Percentiles rank a stretch among this genome's conserved stretches.
Conservation (phyloP, 2,888 invertebrate genomes). For the Euplagia quadripunctaria region DNA sequence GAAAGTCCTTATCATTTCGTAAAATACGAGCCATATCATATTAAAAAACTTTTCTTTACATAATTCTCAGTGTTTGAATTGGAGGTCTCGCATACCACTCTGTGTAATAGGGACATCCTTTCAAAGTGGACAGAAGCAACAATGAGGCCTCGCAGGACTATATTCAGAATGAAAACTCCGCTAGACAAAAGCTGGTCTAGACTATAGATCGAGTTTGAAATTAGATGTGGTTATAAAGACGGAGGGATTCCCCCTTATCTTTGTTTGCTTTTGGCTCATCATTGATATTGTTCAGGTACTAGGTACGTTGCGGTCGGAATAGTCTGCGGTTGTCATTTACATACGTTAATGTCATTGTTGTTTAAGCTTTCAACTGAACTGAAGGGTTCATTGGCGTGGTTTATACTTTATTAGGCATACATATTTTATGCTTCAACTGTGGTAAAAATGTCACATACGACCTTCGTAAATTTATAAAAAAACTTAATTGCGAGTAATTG, state of each 20-base stretch:
- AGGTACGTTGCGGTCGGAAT: neutral
- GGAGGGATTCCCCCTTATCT: conserved; percentile 25
- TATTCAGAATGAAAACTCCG: conserved; percentile 71
- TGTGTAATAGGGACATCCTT: conserved; percentile 53
- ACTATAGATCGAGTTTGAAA: conserved; percentile 64
- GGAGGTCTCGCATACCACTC: conserved; percentile 46
- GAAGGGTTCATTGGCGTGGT: neutral
- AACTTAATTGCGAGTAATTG: no score
- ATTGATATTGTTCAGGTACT: conserved; percentile 27
- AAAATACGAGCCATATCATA: conserved; percentile 11
- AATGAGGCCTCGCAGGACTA: conserved; percentile 70
- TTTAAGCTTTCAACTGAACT: neutral
- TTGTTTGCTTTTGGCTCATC: conserved; percentile 39
- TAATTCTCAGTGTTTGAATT: conserved; percentile 41
- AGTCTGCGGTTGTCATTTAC: neutral
- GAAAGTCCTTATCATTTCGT: neutral
- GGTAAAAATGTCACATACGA: neutral
- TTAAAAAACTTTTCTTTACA: conserved; percentile 23
- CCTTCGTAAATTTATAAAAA: neutral
- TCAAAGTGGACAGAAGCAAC: conserved; percentile 67
- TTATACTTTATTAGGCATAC: neutral
- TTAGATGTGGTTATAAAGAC: conserved; percentile 59
- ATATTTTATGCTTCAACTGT: neutral
- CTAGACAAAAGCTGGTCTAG: conserved; percentile 70
- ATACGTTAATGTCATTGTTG: neutral